phyloP scores from a whole-genome alignment of 2,113 vertebrate genomes.

The Oreochromis spilurus region DNA sequence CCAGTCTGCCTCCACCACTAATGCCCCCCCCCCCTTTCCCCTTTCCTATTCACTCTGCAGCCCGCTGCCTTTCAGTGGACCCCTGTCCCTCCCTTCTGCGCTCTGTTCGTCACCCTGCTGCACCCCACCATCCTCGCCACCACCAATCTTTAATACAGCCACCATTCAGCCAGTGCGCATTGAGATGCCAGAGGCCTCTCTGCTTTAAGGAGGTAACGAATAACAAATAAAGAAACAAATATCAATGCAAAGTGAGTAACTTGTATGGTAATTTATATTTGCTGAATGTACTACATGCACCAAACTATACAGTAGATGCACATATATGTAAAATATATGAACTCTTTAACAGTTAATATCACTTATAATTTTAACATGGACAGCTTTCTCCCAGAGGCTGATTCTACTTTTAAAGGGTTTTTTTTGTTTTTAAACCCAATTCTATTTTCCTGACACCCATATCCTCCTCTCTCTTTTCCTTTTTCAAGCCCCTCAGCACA shows the following conservation, averaged over 20 bases:
- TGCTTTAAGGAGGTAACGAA: slow-evolving; percentile 31
- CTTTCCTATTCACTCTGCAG: slow-evolving; percentile 63
- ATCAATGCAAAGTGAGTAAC: not conserved
- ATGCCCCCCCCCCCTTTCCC: slow-evolving; percentile 40
- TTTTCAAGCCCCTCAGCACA: slow-evolving; percentile 23
- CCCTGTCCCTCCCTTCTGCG: slow-evolving; percentile 44
- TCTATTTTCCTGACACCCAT: not conserved
- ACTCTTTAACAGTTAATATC: not conserved
- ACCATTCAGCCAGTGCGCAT: slow-evolving; percentile 75
- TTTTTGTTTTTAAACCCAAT: not conserved
- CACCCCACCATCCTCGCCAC: slow-evolving; percentile 48
- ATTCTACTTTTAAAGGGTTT: not conserved
- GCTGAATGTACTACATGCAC: not conserved
- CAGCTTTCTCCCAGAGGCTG: not conserved
- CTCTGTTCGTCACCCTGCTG: slow-evolving; percentile 50
- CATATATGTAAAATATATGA: not conserved
- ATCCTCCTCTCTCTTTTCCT: not conserved
- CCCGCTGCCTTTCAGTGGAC: slow-evolving; percentile 61
- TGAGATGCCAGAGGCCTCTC: slow-evolving; percentile 70
- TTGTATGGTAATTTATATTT: not conserved
- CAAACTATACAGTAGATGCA: not conserved
- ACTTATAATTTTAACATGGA: not conserved
- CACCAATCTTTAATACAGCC: slow-evolving; percentile 74
- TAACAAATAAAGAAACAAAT: not conserved
- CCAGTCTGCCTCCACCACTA: slow-evolving; percentile 32